phyloP scores from a whole-genome alignment of 2,113 vertebrate genomes.

The Xenus cinereus region DNA sequence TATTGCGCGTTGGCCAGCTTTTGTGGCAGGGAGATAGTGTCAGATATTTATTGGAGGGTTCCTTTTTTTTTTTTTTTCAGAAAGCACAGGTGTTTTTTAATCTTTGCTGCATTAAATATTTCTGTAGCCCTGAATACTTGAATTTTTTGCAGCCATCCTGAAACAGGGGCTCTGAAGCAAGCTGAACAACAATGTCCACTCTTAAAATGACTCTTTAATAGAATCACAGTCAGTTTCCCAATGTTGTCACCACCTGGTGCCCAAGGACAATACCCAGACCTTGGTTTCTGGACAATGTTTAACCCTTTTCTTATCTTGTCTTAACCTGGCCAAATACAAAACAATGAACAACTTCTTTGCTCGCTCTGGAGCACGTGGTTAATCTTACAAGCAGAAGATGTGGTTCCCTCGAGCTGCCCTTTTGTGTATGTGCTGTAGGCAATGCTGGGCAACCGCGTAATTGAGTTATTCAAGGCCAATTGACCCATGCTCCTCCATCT shows the following conservation, averaged over 20 bases:
- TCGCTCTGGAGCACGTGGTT: not conserved
- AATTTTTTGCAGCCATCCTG: not conserved
- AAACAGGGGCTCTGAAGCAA: not conserved
- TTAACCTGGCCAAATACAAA: not conserved
- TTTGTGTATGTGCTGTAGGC: not conserved
- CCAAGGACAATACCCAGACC: not conserved
- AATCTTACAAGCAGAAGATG: not conserved
- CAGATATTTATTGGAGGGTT: not conserved
- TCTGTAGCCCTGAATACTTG: not conserved
- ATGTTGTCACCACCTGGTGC: not conserved
- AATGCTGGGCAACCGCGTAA: not conserved
- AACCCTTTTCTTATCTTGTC: not conserved
- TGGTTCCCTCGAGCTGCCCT: not conserved
- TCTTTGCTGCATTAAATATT: not conserved
- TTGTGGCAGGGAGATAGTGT: not conserved
- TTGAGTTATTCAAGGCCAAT: not conserved
- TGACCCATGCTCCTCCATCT: not conserved
- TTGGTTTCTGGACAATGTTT: slow-evolving; percentile 1
- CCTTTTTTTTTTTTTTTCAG: not conserved
- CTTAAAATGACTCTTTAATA: not conserved
- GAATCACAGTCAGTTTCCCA: not conserved
- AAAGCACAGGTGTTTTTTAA: not conserved
- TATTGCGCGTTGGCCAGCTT: not conserved
- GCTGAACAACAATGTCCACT: not conserved
- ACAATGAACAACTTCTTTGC: not conserved